A percentile compares a stretch with the other conserved stretches of the same genome.
phyloP scores from a whole-genome alignment of 2,888 invertebrate species.

The Standfussiana lucernea region DNA sequence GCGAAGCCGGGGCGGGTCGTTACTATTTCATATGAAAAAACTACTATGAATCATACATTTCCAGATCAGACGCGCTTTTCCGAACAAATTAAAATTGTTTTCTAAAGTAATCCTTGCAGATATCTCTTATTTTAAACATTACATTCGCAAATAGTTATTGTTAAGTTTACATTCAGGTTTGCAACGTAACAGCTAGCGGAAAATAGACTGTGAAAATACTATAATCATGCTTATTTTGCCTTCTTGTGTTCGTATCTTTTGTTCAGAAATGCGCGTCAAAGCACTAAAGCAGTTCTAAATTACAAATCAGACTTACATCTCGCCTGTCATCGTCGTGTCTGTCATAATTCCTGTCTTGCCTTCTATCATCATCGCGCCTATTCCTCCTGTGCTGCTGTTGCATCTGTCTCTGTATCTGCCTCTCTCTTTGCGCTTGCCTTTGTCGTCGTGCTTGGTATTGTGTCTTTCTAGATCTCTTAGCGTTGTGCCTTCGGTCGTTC shows the following conservation, averaged over 20 bases:
- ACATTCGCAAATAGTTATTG: neutral
- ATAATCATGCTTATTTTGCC: neutral
- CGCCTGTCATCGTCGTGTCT: conserved; percentile 14
- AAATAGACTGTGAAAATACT: neutral
- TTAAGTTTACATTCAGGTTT: neutral
- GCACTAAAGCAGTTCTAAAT: neutral
- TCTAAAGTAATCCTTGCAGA: neutral
- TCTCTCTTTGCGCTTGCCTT: neutral
- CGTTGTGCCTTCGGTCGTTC: conserved; percentile 1
- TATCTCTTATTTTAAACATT: neutral
- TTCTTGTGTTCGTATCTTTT: neutral
- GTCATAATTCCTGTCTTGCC: conserved; percentile 7
- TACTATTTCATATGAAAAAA: too few species aligned
- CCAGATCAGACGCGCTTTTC: conserved; percentile 6
- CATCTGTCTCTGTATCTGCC: conserved; percentile 15
- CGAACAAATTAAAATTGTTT: neutral
- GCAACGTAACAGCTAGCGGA: neutral
- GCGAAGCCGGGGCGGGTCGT: too few species aligned
- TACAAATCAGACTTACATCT: conserved; percentile 48
- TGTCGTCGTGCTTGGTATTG: neutral
- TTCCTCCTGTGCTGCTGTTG: conserved; percentile 4
- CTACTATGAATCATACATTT: neutral
- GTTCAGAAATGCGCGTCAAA: conserved; percentile 10
- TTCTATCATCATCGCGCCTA: conserved; percentile 3
- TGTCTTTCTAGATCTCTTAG: neutral